phyloP scores from a whole-genome alignment of 2,888 invertebrate genomes.

The Polymixis flavicincta region DNA sequence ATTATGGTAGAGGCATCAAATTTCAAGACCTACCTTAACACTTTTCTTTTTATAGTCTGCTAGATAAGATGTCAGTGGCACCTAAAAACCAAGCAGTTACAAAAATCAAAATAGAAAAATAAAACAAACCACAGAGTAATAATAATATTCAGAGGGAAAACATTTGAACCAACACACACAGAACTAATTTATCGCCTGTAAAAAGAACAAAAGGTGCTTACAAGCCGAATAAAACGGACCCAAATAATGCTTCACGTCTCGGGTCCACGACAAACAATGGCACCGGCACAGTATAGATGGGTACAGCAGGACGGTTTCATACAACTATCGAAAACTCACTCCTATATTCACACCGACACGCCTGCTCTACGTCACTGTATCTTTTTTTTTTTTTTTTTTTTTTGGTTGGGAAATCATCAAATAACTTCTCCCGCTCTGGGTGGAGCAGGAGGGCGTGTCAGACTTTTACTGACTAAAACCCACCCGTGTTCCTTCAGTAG shows the following conservation, averaged over 20 bases:
- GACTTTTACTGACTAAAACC: too few relatives aligned
- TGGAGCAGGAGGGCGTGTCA: too few relatives aligned
- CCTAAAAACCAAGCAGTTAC: not conserved
- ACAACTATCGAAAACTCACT: not conserved
- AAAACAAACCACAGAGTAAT: not conserved
- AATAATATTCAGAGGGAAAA: not conserved
- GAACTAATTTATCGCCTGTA: conserved; percentile 26
- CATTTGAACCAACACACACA: conserved; percentile 11
- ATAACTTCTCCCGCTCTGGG: too few relatives aligned
- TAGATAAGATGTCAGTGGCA: accelerated
- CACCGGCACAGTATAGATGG: not conserved
- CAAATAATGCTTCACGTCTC: conserved; percentile 21
- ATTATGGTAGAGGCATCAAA: too few relatives aligned
- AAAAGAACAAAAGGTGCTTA: conserved; percentile 31
- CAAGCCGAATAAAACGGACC: conserved; percentile 19
- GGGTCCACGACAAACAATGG: conserved; percentile 33
- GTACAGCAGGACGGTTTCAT: not conserved
- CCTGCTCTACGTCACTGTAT: too few relatives aligned
- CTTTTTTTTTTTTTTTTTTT: too few relatives aligned
- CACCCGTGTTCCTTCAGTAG: too few relatives aligned
- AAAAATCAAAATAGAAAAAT: not conserved
- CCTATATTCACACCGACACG: too few relatives aligned
- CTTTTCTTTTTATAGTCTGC: not conserved
- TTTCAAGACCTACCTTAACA: not conserved
- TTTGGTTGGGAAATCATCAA: too few relatives aligned